These are phyloP conservation scores for Trichosurus vulpecula DNA, from an alignment of 2,797 vertebrate species.

Conservation along the genomic window DNA sequence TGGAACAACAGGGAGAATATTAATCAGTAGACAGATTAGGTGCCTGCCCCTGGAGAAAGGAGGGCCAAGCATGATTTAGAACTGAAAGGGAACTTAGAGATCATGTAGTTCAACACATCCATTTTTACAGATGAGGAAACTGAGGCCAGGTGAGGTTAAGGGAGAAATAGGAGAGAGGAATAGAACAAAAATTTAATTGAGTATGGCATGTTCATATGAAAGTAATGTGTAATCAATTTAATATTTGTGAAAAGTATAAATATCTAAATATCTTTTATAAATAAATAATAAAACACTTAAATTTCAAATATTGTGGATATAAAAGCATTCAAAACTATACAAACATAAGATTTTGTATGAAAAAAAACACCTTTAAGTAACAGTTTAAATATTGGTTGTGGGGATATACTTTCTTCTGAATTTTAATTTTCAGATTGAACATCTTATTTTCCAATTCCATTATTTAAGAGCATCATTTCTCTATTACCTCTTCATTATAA, in stretches of 20 bases:
- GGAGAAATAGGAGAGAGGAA: not conserved
- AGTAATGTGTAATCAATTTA: not conserved
- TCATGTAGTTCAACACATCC: not conserved
- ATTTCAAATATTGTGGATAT: not conserved
- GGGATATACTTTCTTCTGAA: not conserved
- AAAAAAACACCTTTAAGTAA: not conserved
- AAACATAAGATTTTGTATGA: not conserved
- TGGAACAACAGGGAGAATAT: not conserved
- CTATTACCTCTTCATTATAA: conserved; percentile 54
- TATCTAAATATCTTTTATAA: not conserved
- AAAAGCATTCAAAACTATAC: not conserved
- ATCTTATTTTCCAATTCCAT: not conserved
- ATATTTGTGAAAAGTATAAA: not conserved
- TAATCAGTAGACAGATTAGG: not conserved
- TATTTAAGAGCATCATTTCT: conserved; percentile 45
- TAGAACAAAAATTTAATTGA: not conserved
- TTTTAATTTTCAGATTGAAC: conserved; percentile 31
- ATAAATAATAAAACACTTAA: not conserved
- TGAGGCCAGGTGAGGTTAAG: not conserved
- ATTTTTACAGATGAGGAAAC: not conserved
- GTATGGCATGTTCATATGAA: not conserved
- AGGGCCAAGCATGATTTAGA: not conserved
- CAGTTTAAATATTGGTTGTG: not conserved
- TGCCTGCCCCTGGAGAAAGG: not conserved
- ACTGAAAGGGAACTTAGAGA: not conserved